Base-by-base conservation (phyloP, 2,113 vertebrate species). In the Barnardius zonarius region DNA sequence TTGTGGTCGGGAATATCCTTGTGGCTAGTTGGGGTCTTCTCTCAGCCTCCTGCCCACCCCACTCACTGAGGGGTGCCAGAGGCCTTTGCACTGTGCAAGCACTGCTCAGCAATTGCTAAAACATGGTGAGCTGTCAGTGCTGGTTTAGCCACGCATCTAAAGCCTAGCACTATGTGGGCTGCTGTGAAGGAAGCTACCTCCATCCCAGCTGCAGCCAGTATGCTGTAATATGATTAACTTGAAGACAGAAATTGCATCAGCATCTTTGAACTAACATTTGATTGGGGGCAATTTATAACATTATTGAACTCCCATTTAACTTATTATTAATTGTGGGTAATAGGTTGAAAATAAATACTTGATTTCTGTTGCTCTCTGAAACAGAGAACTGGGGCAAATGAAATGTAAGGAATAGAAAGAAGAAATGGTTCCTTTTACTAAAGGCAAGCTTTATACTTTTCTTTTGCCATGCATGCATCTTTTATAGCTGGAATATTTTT, bases 121-220 rank as follows among this genome's bases (percentile, higher is more conserved):
- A 28, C 16, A 12, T 14, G 35, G 7, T 37, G 51, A 17, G 10
- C 64, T 62, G 19, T 7, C 18, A n/a, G 1, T 0, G 1, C 11
- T 69, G 10, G 11, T 66, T 74, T 43, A 68, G 51, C 8, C 13
- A 23, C 8, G 19, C 16, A 37, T 41, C 24, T 4, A 49, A 70
- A 85, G 4, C 31, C 9, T 17, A n/a, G 28, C 12, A 51, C 25
- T 14, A 1, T 41, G 18, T 24, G n/a, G 15, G 46, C 51, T 93
- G 49, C 33, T 48, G 18, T 52, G 54, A 78, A 83, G 63, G 10
- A 28, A 35, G 11, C n/a, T 37, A 48, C 39, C 6, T 69, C 37
- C 11, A 27, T 35, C 31, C 54, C 46, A 46, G 33, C 46, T 90
- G 39, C 20, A 48, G 12, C 19, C 39, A 24, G 25, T 81, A 13